Percentiles rank a stretch among this genome's conserved stretches.
Conservation (phyloP, 2,888 invertebrate genomes). For the Gerosis bhagava region DNA sequence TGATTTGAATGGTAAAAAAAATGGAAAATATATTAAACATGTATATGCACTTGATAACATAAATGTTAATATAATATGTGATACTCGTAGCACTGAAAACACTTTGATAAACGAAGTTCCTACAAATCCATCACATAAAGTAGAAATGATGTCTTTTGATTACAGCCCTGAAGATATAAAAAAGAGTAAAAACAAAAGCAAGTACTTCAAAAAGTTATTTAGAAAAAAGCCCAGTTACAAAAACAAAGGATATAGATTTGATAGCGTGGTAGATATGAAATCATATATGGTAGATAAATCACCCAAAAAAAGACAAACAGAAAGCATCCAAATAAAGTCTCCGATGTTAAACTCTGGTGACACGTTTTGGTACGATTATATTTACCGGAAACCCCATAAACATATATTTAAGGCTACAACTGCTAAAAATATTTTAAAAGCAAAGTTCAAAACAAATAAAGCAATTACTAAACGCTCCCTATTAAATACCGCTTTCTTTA, state of each 20-base stretch:
- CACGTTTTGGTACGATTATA: conserved; percentile 47
- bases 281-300: conserved; percentile 26
- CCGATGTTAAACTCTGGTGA: conserved; percentile 46
- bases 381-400: conserved; percentile 37
- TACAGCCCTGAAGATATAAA: conserved; percentile 28
- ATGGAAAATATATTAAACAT: conserved; percentile 32
- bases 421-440: no score
- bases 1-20: conserved; percentile 11
- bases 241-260: conserved; percentile 37
- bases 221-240: conserved; percentile 26
- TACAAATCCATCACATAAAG: conserved; percentile 8
- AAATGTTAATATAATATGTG: conserved; percentile 61
- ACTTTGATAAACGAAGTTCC: conserved; percentile 5
- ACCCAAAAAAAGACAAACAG: conserved; percentile 36
- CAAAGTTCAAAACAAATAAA: no score
- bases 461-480: no score
- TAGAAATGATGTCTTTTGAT: conserved; percentile 18
- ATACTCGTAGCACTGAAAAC: conserved; percentile 32
- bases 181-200: conserved; percentile 29
- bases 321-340: conserved; percentile 34
- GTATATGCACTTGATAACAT: conserved; percentile 59
- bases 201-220: conserved; percentile 40
- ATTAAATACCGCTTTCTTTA: no score
- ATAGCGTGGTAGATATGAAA: conserved; percentile 19
- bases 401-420: no score